A percentile compares a stretch with the other conserved stretches of the same genome.
Conservation (phyloP, 1,140 invertebrate genomes). For the Sitodiplosis mosellana region DNA sequence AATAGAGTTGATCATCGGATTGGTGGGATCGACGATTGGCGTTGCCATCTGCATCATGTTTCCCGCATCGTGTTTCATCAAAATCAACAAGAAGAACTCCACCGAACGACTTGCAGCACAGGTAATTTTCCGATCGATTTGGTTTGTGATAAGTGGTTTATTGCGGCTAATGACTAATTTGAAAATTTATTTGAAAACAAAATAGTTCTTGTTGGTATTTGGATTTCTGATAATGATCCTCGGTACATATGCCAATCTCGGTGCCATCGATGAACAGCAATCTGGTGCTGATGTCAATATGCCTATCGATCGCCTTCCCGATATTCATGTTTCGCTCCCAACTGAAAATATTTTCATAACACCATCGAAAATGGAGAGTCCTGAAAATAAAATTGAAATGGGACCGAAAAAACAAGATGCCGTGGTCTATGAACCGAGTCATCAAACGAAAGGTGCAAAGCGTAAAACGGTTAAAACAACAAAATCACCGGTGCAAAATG, state of each 20-base stretch:
- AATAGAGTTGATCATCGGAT: constrained; percentile 80
- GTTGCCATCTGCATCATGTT: constrained; percentile 86
- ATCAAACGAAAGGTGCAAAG: background rate
- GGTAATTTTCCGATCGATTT: constrained; percentile 22
- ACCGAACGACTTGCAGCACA: constrained; percentile 53
- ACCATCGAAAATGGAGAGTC: constrained; percentile 11
- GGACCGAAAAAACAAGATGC: background rate
- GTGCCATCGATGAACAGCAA: constrained; percentile 43
- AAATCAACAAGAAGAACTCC: constrained; percentile 49
- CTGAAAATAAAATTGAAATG: background rate
- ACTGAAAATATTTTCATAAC: constrained; percentile 10
- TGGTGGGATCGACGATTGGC: constrained; percentile 87
- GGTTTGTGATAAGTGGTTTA: background rate
- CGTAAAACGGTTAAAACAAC: background rate
- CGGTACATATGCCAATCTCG: constrained; percentile 71
- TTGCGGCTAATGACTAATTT: constrained; percentile 2
- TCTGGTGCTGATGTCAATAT: constrained; percentile 21
- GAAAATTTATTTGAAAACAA: constrained; percentile 11
- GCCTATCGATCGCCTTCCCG: constrained; percentile 12
- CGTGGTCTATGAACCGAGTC: background rate
- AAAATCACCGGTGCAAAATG: no score
- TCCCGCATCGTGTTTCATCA: constrained; percentile 60
- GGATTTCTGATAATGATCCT: constrained; percentile 66
- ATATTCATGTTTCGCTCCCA: constrained; percentile 11
- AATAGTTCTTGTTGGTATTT: constrained; percentile 49